A percentile compares a stretch with the other conserved stretches of the same genome.
These are phyloP conservation scores for Scaptomyza caliginosa DNA, from an alignment of 2,888 invertebrate species.

Conservation along the genomic window DNA sequence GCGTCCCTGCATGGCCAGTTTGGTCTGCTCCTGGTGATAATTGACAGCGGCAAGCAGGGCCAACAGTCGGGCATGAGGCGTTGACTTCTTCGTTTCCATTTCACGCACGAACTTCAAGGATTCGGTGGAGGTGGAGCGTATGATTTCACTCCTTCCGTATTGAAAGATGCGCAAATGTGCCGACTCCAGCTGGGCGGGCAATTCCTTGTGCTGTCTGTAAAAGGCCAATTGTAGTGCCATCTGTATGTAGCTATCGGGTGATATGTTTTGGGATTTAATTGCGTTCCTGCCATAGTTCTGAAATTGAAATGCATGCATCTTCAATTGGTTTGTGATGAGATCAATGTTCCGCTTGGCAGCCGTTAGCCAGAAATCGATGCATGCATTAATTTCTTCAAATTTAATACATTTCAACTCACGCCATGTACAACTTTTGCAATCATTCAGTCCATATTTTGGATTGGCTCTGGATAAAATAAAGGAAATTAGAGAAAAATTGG, in stretches of 20 bases:
- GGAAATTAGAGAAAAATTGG: neutral
- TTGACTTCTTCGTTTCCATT: conserved; percentile 85
- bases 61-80: conserved; percentile 86
- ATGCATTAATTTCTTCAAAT: conserved; percentile 84
- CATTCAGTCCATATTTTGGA: conserved; percentile 29
- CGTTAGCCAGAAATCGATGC: conserved; percentile 86
- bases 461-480: conserved; percentile 6
- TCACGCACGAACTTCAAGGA: conserved; percentile 90
- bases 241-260: conserved; percentile 97
- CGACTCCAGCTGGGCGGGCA: conserved; percentile 96
- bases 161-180: conserved; percentile 93
- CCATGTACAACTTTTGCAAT: conserved; percentile 14
- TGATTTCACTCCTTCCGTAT: conserved; percentile 96
- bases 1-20: conserved; percentile 85
- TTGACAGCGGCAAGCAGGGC: conserved; percentile 90
- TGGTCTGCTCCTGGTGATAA: conserved; percentile 93
- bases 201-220: conserved; percentile 88
- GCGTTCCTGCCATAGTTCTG: conserved; percentile 93
- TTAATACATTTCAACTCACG: conserved; percentile 79
- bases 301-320: conserved; percentile 92
- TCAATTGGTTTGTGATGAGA: conserved; percentile 89
- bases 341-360: conserved; percentile 88
- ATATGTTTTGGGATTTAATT: conserved; percentile 92
- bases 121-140: conserved; percentile 93
- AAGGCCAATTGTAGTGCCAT: conserved; percentile 96